Evolutionary conservation across 2,113 vertebrate genomes (phyloP), one percentile per base, ranked within the genome.

Genomic region (Galeopterus variegatus): DNA sequence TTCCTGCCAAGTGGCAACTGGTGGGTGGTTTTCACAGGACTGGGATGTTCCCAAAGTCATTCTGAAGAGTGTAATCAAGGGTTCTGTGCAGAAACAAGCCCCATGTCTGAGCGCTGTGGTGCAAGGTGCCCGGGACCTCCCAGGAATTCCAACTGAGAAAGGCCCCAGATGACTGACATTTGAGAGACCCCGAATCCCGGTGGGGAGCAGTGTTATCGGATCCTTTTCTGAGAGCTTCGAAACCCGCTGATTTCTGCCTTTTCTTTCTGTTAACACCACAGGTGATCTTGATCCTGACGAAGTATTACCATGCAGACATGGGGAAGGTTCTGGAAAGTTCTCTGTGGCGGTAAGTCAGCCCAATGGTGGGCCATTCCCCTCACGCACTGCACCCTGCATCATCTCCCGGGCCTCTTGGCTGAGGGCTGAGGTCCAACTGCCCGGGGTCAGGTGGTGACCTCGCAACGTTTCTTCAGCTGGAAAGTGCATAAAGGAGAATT

Each of bases 241-340:
- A 36, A 23, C 52, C 73, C 4, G 4, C 23, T 95, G 75, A 97
- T 76, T 18, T 72, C 83, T 93, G 89, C 75, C 95, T 92, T 93
- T 2, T 14, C 84, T 97, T 80, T 97, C 58, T 93, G 95, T 96
- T 33, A 19, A 65, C 62, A 31, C 92, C 97, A 36, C 98, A 99
- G 99, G 99, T 99, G 88, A 99, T 99, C 98, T 98, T 99, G 96
- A 99, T 99, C 97, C 99, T 99, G 97, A 99, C 99, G 33, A 99
- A 99, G 98, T 99, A 99, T 96, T 99, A 99, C 98, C 99, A 99
- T 2, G 99, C 99, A 5, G 99, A 99, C 97, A 99, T 99, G 98
- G 99, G 99, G 69, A 99, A 99, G 97, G 99, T 99, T 84, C 98
- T 99, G 97, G 99, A 99, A 98, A 99, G 99, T 96, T 99, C 99